Evolutionary conservation across 2,113 vertebrate species (phyloP), one percentile per base, ranked within the genome.

Genomic region (Riparia riparia): DNA sequence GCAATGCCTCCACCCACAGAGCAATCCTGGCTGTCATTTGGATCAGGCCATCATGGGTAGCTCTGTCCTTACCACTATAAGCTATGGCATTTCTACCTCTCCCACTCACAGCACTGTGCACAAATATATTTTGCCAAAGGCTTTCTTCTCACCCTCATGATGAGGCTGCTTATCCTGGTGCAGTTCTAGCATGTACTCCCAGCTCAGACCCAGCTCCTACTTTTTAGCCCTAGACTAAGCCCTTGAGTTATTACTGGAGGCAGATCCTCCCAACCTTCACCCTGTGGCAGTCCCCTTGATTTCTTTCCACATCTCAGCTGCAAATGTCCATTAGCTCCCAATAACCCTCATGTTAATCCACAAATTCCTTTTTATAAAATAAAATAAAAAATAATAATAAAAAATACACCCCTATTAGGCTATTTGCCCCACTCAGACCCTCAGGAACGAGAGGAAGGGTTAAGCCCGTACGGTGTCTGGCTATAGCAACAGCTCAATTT

Each of bases 401-500:
- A 18, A 37, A 49, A 7, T 2, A 16, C 2, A 29, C 3, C 6
- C 37, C 12, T 41, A 3, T 7, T 18, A 17, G 5, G 31, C 5
- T 53, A 10, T 50, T 65, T 42, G 17, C 14, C 8, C 70, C 32
- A 24, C 28, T 10, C 16, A 34, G 18, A 56, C 41, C 12, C 9
- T 50, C 37, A 28, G 21, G 26, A 25, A 31, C 1, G 3, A 0
- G 0, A 49, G 4, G 18, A 37, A 8, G 2, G 4, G 10, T 60
- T 20, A 45, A 34, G 17, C 7, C 51, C 2, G 0, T 4, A 10
- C 0, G 0, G 17, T 12, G 32, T 32, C 13, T 2, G 1, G 5
- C 26, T 34, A n/a, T 26, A 45, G 45, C 72, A 73, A 18, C 6
- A 56, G 15, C 15, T 51, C 29, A 1, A 6, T 12, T 17, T 14